Percentiles rank a stretch among this genome's conserved stretches.
These are phyloP conservation scores for Pipistrellus nathusii DNA, from an alignment of 2,797 vertebrate genomes.

Conservation along the genomic window DNA sequence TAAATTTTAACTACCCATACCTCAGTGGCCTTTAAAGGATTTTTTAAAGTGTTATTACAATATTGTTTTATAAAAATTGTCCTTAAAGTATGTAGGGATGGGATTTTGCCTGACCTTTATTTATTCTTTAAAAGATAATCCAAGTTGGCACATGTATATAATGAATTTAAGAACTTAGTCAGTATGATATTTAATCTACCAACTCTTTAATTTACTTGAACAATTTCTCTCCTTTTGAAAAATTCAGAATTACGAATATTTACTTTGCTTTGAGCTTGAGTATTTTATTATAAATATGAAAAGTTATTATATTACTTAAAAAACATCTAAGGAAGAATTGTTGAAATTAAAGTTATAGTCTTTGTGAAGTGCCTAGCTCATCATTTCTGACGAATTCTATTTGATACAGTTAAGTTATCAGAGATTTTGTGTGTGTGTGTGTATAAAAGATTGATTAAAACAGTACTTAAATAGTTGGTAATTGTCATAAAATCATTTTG, in stretches of 20 bases:
- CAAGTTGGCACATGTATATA: neutral
- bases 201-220: conserved; percentile 62
- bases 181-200: conserved; percentile 63
- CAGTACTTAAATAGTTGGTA: conserved; percentile 77
- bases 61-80: conserved; percentile 75
- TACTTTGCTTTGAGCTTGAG: conserved; percentile 35
- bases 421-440: neutral
- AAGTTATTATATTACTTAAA: conserved; percentile 55
- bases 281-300: conserved; percentile 58
- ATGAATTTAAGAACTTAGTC: conserved; percentile 64
- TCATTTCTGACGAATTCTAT: conserved; percentile 70
- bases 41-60: conserved; percentile 72
- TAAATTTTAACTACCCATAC: conserved; percentile 84
- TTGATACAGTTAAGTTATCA: conserved; percentile 71
- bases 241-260: conserved; percentile 52
- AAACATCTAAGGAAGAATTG: conserved; percentile 47
- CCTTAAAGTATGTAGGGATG: conserved; percentile 61
- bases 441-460: conserved; percentile 72
- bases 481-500: conserved; percentile 79
- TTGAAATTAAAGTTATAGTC: conserved; percentile 68
- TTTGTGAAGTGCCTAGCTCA: conserved; percentile 72
- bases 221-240: conserved; percentile 71
- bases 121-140: conserved; percentile 55
- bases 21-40: conserved; percentile 81
- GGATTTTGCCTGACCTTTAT: neutral